Evolutionary conservation across 1,140 invertebrate genomes (phyloP).

Genomic region (Neodiprion virginianus): DNA sequence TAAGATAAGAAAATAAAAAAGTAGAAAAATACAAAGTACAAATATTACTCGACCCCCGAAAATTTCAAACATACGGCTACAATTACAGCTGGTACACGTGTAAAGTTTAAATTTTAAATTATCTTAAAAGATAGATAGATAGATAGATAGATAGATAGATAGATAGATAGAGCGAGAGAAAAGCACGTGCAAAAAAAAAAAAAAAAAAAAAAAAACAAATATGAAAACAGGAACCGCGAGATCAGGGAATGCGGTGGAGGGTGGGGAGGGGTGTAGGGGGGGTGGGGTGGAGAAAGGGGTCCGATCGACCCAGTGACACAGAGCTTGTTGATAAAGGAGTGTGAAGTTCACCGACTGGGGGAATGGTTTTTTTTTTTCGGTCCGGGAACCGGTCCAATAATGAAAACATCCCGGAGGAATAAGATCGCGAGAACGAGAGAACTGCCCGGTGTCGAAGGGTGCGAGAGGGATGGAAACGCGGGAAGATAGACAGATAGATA

Average conservation of each 20-base stretch:
- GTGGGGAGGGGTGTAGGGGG: slow-evolving; percentile 14
- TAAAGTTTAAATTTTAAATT: no score
- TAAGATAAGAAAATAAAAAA: no score
- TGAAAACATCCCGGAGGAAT: slow-evolving; percentile 1
- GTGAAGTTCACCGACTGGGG: slow-evolving; percentile 8
- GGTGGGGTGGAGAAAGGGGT: slow-evolving; percentile 10
- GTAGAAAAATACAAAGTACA: no score
- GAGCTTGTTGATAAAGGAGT: slow-evolving; percentile 4
- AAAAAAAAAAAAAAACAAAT: not conserved
- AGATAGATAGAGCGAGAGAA: no score
- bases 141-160: no score
- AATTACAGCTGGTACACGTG: no score
- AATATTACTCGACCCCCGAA: no score
- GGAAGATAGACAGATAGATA: not conserved
- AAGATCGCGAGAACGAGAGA: not conserved
- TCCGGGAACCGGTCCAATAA: slow-evolving; percentile 1
- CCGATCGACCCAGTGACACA: not conserved
- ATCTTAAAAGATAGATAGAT: no score
- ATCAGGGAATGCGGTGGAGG: not conserved
- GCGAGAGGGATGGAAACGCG: slow-evolving; percentile 24
- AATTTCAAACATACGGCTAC: no score
- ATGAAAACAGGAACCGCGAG: not conserved
- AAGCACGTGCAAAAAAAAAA: not conserved
- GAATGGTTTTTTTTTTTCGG: slow-evolving; percentile 16
- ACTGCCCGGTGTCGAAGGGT: not conserved